Percentiles rank a stretch among this genome's conserved stretches.
phyloP scores from a whole-genome alignment of 2,888 invertebrate species.

The Oxytorus armatus region DNA sequence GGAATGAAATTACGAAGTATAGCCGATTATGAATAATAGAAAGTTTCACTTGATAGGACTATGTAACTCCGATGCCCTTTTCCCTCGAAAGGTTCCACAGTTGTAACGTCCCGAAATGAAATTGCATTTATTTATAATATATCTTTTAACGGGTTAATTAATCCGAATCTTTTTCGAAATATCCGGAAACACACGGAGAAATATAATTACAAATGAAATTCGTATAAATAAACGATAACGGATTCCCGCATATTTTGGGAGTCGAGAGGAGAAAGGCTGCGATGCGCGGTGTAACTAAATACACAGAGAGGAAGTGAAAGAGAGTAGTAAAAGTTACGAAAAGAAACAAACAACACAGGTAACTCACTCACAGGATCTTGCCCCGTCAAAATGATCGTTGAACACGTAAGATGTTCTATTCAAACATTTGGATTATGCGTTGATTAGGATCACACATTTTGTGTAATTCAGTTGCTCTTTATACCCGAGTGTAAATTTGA shows the following conservation, averaged over 20 bases:
- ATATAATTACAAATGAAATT: neutral
- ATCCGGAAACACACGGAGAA: neutral
- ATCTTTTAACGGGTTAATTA: neutral
- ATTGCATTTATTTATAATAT: neutral
- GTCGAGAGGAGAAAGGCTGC: slow-evolving; percentile 11
- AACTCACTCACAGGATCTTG: slow-evolving; percentile 1
- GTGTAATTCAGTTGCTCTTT: slow-evolving; percentile 31
- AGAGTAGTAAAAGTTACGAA: slow-evolving; percentile 39
- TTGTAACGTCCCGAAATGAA: neutral
- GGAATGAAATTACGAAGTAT: neutral
- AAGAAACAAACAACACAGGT: slow-evolving; percentile 33
- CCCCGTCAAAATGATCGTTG: slow-evolving; percentile 4
- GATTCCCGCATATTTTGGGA: neutral
- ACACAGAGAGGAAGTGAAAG: slow-evolving; percentile 41
- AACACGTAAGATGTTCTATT: neutral
- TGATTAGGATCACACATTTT: neutral
- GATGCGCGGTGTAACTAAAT: neutral
- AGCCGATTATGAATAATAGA: no score
- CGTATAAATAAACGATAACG: neutral
- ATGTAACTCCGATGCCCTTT: neutral
- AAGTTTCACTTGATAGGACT: slow-evolving; percentile 1
- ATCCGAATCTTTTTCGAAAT: neutral
- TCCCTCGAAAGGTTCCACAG: neutral
- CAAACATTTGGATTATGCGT: neutral
- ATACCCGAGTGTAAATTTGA: no score